Evolutionary conservation across 1,140 invertebrate genomes (phyloP).

Genomic region (Epicauta chinensis): DNA sequence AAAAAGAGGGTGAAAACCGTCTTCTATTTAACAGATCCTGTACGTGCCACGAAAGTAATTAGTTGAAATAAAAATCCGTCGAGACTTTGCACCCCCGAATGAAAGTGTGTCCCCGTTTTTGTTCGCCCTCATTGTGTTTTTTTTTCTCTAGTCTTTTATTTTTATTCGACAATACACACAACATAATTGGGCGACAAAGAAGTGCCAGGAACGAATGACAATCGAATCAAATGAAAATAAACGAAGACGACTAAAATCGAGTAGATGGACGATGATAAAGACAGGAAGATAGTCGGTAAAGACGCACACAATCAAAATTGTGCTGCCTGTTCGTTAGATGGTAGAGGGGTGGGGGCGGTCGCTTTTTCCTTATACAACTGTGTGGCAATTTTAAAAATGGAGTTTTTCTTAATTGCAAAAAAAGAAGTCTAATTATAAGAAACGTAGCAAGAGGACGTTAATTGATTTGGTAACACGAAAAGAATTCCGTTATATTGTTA

Average conservation of each 20-base stretch:
- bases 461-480: slow-evolving; percentile 37
- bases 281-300: slow-evolving; percentile 17
- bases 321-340: too few species aligned
- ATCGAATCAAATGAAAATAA: slow-evolving; percentile 32
- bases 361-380: too few species aligned
- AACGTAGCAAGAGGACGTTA: slow-evolving; percentile 30
- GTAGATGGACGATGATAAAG: not conserved
- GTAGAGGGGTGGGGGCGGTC: too few species aligned
- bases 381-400: slow-evolving; percentile 39
- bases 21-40: slow-evolving; percentile 17
- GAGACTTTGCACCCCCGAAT: slow-evolving; percentile 31
- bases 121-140: not conserved
- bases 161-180: slow-evolving; percentile 9
- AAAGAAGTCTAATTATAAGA: slow-evolving; percentile 39
- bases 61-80: slow-evolving; percentile 36
- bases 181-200: slow-evolving; percentile 30
- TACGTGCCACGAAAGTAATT: slow-evolving; percentile 36
- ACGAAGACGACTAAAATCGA: not conserved
- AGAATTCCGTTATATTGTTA: slow-evolving; percentile 20
- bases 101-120: slow-evolving; percentile 30
- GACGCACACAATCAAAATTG: slow-evolving; percentile 35
- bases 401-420: slow-evolving; percentile 35
- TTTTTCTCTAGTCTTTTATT: too few species aligned
- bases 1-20: slow-evolving; percentile 11
- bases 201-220: slow-evolving; percentile 35